Evolutionary conservation across 2,888 invertebrate genomes (phyloP).

Genomic region (Antitype chi): DNA sequence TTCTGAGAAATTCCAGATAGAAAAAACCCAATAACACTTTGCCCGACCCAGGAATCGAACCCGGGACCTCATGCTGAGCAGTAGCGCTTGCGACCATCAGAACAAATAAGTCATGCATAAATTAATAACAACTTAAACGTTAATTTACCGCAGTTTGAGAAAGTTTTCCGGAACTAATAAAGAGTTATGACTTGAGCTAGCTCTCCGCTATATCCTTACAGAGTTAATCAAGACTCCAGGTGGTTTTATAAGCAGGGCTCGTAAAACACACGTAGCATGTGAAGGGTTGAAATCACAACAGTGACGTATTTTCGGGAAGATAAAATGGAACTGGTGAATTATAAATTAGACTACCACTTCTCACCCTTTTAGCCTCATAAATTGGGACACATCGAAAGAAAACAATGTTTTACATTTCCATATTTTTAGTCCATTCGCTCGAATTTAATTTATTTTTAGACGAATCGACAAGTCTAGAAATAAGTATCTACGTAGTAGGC

Average conservation of each 20-base stretch:
- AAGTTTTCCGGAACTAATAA: constrained; percentile 10
- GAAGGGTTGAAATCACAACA: neutral
- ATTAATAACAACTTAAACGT: constrained; percentile 2
- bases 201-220: neutral
- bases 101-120: neutral
- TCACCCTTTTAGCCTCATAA: neutral
- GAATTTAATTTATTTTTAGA: too few relatives aligned
- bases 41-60: too few relatives aligned
- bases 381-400: neutral
- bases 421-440: neutral
- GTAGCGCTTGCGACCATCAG: too few relatives aligned
- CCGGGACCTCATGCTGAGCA: too few relatives aligned
- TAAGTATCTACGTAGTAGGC: too few relatives aligned
- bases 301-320: neutral
- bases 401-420: neutral
- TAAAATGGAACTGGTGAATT: constrained; percentile 6
- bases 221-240: constrained; percentile 16
- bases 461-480: too few relatives aligned
- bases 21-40: too few relatives aligned
- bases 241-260: constrained; percentile 11
- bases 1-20: too few relatives aligned
- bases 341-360: neutral
- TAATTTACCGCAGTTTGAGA: neutral
- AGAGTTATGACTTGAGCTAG: neutral
- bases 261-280: constrained; percentile 19